Conservation (phyloP, 2,797 vertebrate genomes). For the Cetoscarus ocellatus region DNA sequence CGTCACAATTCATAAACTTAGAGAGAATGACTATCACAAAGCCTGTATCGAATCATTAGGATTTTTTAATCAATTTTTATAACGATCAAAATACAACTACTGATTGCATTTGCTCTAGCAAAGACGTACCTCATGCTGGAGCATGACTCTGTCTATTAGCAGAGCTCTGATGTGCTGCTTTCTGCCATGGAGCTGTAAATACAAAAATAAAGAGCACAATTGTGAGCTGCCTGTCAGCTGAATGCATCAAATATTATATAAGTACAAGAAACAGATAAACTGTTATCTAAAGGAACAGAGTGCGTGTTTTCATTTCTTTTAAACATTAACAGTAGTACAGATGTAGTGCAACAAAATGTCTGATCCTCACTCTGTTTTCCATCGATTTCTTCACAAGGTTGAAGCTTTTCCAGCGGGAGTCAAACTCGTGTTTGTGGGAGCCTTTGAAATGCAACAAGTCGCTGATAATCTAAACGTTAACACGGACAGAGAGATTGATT, state of each 20-base stretch:
- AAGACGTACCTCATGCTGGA: constrained; percentile 93
- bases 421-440: constrained; percentile 98
- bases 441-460: constrained; percentile 97
- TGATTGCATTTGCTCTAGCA: neutral
- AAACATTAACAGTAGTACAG: neutral
- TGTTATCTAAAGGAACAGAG: too few species aligned
- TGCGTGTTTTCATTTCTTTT: neutral
- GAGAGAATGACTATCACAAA: too few species aligned
- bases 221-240: neutral
- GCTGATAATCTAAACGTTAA: constrained; percentile 90
- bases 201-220: constrained; percentile 15
- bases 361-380: constrained; percentile 94
- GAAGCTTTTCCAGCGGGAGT: constrained; percentile 98
- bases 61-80: neutral
- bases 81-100: neutral
- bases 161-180: constrained; percentile 97
- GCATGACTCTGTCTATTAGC: constrained; percentile 97
- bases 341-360: neutral
- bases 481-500: constrained; percentile 28
- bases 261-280: neutral
- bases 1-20: too few species aligned
- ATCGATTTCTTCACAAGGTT: constrained; percentile 98
- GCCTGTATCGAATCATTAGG: too few species aligned
- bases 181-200: constrained; percentile 92
- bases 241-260: neutral